A percentile compares a stretch with the other conserved stretches of the same genome.
These are phyloP conservation scores for Brachionus paranguensis DNA, from an alignment of 1,140 invertebrate genomes.

Conservation along the genomic window DNA sequence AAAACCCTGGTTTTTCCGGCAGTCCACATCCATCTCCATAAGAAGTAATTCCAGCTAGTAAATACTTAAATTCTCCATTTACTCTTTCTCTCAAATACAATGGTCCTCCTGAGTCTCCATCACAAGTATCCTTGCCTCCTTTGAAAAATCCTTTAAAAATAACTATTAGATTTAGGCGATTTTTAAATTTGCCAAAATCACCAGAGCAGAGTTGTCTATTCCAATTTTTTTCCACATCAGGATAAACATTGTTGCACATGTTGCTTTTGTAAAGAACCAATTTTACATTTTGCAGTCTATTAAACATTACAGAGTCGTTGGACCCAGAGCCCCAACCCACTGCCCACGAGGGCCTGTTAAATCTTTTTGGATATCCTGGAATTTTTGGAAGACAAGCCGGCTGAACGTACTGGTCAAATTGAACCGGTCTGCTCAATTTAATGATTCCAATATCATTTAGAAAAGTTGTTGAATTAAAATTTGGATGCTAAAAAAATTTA, in stretches of 20 bases:
- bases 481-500: not conserved
- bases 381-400: slow-evolving; percentile 7
- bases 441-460: slow-evolving; percentile 11
- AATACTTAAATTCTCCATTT: not conserved
- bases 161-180: too few species aligned
- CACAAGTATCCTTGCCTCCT: slow-evolving; percentile 26
- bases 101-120: slow-evolving; percentile 8
- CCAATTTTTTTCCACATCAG: slow-evolving; percentile 21
- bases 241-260: not conserved
- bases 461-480: not conserved
- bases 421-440: not conserved
- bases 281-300: not conserved
- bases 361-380: not conserved
- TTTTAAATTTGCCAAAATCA: not conserved
- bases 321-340: not conserved
- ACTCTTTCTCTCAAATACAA: not conserved
- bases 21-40: slow-evolving; percentile 18
- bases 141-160: not conserved
- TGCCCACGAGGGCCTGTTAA: not conserved
- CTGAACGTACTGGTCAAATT: slow-evolving; percentile 9
- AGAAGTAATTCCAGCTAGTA: not conserved
- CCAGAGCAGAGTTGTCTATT: slow-evolving; percentile 26
- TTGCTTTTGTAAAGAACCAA: not conserved
- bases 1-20: not conserved
- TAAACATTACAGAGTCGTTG: not conserved